These are phyloP conservation scores for Podargus strigoides DNA, from an alignment of 2,797 vertebrate species.

Conservation along the genomic window DNA sequence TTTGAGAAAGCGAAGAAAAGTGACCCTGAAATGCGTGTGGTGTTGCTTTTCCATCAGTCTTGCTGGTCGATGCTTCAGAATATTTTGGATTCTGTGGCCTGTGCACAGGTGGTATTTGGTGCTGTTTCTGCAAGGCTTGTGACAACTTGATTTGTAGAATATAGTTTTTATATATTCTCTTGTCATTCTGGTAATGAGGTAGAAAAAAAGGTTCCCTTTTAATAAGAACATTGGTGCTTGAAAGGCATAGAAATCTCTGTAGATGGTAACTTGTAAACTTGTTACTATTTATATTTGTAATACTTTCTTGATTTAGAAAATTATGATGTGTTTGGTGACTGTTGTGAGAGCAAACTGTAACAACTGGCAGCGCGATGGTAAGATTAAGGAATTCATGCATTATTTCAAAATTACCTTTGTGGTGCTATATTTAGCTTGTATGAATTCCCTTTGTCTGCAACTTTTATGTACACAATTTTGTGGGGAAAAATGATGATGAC, in stretches of 20 bases:
- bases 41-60: neutral
- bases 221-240: neutral
- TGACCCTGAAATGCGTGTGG: neutral
- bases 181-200: neutral
- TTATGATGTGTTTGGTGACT: neutral
- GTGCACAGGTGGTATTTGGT: neutral
- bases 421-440: neutral
- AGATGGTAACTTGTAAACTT: neutral
- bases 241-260: neutral
- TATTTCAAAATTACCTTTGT: neutral
- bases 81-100: neutral
- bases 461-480: neutral
- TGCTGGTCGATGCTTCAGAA: neutral
- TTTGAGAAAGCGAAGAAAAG: neutral
- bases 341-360: neutral
- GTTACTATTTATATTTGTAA: constrained; percentile 32
- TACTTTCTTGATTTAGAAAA: neutral
- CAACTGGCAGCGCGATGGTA: neutral
- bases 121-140: neutral
- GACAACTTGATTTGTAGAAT: neutral
- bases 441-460: neutral
- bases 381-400: neutral
- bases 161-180: neutral
- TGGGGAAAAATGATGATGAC: neutral
- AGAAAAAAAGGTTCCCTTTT: neutral